These are phyloP conservation scores for Pungitius pungitius DNA, from an alignment of 2,113 vertebrate genomes.

Conservation along the genomic window DNA sequence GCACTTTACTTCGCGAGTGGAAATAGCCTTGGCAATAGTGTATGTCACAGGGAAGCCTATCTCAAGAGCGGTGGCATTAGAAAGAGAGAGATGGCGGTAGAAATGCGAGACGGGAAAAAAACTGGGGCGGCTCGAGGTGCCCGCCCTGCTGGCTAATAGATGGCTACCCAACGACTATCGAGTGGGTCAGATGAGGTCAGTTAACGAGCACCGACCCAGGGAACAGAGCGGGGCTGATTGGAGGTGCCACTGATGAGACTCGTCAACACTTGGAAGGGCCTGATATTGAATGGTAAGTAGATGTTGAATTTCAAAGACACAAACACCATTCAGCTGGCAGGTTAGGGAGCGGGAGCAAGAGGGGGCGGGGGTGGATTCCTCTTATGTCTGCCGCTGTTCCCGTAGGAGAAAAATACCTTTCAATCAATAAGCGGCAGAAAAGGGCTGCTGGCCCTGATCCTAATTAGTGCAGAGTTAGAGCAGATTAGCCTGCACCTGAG, in stretches of 20 bases:
- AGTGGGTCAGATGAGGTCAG: slow-evolving; percentile 20
- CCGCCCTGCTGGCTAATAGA: slow-evolving; percentile 9
- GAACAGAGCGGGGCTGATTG: slow-evolving; percentile 18
- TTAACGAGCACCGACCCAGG: slow-evolving; percentile 1
- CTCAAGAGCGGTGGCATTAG: slow-evolving; percentile 5
- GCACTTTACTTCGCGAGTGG: not conserved
- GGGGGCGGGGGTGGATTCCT: slow-evolving; percentile 8
- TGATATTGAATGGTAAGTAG: slow-evolving; percentile 39
- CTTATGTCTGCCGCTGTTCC: slow-evolving; percentile 32
- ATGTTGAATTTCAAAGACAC: slow-evolving; percentile 67
- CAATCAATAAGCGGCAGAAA: slow-evolving; percentile 69
- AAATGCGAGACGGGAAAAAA: not conserved
- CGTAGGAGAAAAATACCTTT: slow-evolving; percentile 37
- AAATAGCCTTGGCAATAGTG: not conserved
- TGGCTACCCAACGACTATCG: slow-evolving; percentile 25
- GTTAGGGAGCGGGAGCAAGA: no score
- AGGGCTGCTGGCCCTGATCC: slow-evolving; percentile 65
- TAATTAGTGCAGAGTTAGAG: slow-evolving; percentile 72
- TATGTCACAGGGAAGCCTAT: not conserved
- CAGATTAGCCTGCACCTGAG: slow-evolving; percentile 73
- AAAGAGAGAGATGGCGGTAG: slow-evolving; percentile 5
- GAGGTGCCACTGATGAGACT: slow-evolving; percentile 25
- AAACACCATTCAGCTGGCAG: slow-evolving; percentile 50
- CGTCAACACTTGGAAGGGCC: slow-evolving; percentile 34
- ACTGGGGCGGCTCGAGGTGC: not conserved